These are phyloP conservation scores for Echinarachnius parma DNA, from an alignment of 53 echinoderm and acorn worm species.

Conservation along the genomic window DNA sequence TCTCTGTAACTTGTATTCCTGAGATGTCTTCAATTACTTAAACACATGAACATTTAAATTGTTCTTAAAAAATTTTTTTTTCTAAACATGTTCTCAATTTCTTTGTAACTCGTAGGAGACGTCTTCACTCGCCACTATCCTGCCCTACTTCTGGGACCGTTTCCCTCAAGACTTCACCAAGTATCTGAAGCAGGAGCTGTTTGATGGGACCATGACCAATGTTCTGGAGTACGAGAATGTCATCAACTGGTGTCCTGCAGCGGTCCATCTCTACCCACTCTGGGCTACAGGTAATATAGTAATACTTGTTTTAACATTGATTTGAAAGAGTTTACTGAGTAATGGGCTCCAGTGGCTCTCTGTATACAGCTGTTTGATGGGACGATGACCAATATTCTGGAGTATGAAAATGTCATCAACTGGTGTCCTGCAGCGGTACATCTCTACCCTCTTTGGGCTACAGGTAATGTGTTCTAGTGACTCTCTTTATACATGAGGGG, in stretches of 20 bases:
- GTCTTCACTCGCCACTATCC: conserved; percentile 40
- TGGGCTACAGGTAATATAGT: conserved; percentile 87
- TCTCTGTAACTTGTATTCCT: too few relatives aligned
- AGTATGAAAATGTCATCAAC: conserved; percentile 55
- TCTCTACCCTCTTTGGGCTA: conserved; percentile 60
- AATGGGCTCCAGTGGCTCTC: too few relatives aligned
- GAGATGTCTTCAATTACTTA: too few relatives aligned
- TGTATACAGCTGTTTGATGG: conserved; percentile 67
- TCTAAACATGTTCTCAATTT: too few relatives aligned
- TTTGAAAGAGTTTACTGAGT: too few relatives aligned
- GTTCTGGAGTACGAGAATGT: conserved; percentile 45
- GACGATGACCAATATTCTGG: conserved; percentile 41
- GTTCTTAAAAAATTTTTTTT: too few relatives aligned
- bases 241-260: conserved; percentile 63
- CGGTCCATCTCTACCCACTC: conserved; percentile 52
- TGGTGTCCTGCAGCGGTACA: conserved; percentile 51
- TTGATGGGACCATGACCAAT: conserved; percentile 49
- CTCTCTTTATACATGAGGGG: too few relatives aligned
- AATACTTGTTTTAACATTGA: too few relatives aligned
- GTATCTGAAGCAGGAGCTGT: conserved; percentile 63
- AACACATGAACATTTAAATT: too few relatives aligned
- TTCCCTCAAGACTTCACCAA: conserved; percentile 57
- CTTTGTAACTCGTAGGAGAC: conserved; percentile 47
- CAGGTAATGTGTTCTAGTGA: too few relatives aligned
- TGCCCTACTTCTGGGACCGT: conserved; percentile 71